Percentiles rank a stretch among this genome's conserved stretches.
phyloP scores from a whole-genome alignment of 1,140 invertebrate species.

The Samia ricini region DNA sequence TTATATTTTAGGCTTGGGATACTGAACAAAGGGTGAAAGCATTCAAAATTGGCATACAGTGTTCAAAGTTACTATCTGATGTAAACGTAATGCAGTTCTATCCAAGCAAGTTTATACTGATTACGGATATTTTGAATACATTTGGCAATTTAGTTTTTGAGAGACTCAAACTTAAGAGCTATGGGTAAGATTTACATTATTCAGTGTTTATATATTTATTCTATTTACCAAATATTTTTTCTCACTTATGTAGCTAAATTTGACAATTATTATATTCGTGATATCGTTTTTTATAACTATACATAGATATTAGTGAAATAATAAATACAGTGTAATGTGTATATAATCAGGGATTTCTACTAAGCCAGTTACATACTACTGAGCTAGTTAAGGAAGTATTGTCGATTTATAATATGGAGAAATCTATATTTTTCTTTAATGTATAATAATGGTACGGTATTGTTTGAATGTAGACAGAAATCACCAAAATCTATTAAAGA shows the following conservation, averaged over 20 bases:
- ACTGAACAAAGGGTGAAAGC: constrained; percentile 96
- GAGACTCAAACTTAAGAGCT: constrained; percentile 86
- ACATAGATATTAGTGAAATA: no score
- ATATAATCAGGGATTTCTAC: no score
- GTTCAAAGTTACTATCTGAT: constrained; percentile 94
- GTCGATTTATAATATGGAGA: no score
- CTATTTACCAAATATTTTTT: neutral
- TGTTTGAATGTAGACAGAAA: constrained; percentile 14
- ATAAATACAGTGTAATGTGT: no score
- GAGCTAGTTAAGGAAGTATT: no score
- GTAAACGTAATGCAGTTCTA: constrained; percentile 95
- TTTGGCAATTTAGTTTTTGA: constrained; percentile 96
- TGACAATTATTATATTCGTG: no score
- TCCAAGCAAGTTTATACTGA: constrained; percentile 97
- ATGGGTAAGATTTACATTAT: constrained; percentile 46
- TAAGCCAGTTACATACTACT: no score
- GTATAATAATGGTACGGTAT: neutral
- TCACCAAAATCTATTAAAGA: constrained; percentile 34
- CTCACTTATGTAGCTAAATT: no score
- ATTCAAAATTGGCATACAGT: constrained; percentile 97
- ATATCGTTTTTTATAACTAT: no score
- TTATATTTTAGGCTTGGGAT: constrained; percentile 87
- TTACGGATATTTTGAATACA: constrained; percentile 96
- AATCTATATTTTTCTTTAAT: neutral
- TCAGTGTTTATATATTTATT: neutral